phyloP scores from a whole-genome alignment of 2,797 vertebrate genomes.

The Cynodonichthys magdalenae region DNA sequence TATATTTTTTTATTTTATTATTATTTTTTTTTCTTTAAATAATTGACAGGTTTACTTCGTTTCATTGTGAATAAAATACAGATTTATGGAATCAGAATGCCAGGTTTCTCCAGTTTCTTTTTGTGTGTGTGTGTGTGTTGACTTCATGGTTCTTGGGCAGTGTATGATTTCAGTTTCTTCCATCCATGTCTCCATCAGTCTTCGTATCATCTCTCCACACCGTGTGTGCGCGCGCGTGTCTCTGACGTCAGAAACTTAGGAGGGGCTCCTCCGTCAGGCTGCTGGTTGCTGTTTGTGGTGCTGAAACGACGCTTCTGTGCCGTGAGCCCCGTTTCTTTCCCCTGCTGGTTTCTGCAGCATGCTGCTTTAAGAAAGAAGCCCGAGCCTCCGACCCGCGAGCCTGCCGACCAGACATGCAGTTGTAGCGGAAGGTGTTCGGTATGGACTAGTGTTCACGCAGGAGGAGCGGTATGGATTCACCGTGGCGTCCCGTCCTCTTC shows the following conservation, averaged over 20 bases:
- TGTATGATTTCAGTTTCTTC: not conserved
- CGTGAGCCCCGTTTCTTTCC: conserved; percentile 10
- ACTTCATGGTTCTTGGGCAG: not conserved
- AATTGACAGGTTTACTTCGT: too few species aligned
- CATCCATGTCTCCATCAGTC: not conserved
- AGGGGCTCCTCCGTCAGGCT: conserved; percentile 72
- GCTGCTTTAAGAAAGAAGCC: conserved; percentile 17
- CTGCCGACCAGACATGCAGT: conserved; percentile 52
- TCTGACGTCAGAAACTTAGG: conserved; percentile 80
- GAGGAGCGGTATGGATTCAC: conserved; percentile 75
- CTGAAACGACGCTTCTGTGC: conserved; percentile 79
- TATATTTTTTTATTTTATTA: too few species aligned
- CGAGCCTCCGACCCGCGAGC: conserved; percentile 15
- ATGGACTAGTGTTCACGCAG: conserved; percentile 65
- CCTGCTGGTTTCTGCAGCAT: not conserved
- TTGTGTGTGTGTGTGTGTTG: too few species aligned
- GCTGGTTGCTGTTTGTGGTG: conserved; percentile 79
- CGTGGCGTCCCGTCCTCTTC: conserved; percentile 66
- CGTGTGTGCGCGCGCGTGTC: conserved; percentile 61
- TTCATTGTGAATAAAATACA: too few species aligned
- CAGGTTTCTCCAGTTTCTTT: too few species aligned
- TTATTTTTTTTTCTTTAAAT: too few species aligned
- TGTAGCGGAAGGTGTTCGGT: conserved; percentile 57
- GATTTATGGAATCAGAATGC: too few species aligned
- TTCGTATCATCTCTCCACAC: conserved; percentile 43